Conservation (phyloP, 2,113 vertebrate genomes). For the Gyps fulvus region DNA sequence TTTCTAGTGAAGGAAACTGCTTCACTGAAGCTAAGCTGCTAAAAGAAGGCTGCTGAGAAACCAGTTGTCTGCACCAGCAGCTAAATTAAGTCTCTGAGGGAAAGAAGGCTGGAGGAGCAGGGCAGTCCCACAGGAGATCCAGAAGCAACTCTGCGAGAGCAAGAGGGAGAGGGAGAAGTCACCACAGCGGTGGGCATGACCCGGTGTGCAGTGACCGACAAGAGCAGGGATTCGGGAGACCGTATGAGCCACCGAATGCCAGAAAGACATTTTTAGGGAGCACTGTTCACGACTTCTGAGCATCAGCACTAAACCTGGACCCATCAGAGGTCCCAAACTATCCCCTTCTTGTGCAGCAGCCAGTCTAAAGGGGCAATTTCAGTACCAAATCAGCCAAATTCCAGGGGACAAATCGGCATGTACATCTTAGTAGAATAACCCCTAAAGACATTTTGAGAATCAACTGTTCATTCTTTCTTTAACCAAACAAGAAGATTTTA, state of each 20-base stretch:
- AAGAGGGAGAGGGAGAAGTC: neutral
- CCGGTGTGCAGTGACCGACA: neutral
- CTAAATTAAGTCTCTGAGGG: neutral
- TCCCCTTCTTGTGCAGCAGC: neutral
- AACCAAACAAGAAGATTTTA: neutral
- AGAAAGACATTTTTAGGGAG: neutral
- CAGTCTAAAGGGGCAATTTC: neutral
- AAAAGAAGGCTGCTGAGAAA: neutral
- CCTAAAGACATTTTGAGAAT: neutral
- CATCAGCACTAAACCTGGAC: neutral
- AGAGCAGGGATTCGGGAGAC: neutral
- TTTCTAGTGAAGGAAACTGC: neutral
- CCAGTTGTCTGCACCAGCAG: neutral
- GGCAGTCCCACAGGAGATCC: neutral
- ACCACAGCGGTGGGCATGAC: rapidly evolving
- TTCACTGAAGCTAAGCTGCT: neutral
- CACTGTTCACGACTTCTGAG: neutral
- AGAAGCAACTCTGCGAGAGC: neutral
- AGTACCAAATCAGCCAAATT: neutral
- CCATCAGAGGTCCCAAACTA: neutral
- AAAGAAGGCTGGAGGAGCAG: neutral
- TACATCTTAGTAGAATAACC: neutral
- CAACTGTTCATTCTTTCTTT: neutral
- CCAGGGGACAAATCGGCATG: neutral
- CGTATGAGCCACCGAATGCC: neutral